Base-by-base conservation (phyloP, 2,797 vertebrate genomes). In the Kryptopterus vitreolus region DNA sequence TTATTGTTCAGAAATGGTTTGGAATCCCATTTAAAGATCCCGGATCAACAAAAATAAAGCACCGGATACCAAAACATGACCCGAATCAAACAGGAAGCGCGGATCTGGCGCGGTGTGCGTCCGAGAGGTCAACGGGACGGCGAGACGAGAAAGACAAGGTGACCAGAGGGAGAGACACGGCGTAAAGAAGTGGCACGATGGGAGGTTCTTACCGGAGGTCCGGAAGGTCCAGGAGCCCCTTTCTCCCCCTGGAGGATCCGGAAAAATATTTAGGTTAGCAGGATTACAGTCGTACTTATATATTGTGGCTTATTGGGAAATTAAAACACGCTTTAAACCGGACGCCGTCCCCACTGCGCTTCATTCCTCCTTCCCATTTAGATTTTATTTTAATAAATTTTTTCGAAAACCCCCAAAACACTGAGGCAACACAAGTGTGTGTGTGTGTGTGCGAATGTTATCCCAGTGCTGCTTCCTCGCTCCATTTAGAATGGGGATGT, bases 161-260 rank as follows among this genome's bases (percentile, higher is more conserved):
- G 46, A 80, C 76, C 81, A 72, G 57, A 85, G 53, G 78, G 18
- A 31, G 18, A 31, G 82, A 80, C 26, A 81, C 24, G 46, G 70
- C 77, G 63, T 78, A 89, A 83, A 76, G 81, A 81, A 84, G 82
- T 78, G 82, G 58, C 87, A 88, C 77, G 71, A 76, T 70, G 68
- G 86, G 76, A 85, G 83, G 7, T 82, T 95, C 98, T 98, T 95
- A 99, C 97, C 87, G 98, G 96, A 90, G 95, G 95, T 90, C 98
- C 98, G 70, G 92, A 92, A 84, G 94, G 93, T 88, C 98, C 97
- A 68, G 96, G 95, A 88, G 95, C 94, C 68, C 98, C 97, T 94
- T 95, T 92, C 53, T 97, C 95, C 13, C 97, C 98, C 97, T 99
- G 87, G 72, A 88, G 89, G 87, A 89, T 81, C 80, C 89, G 90